A percentile compares a stretch with the other conserved stretches of the same genome.
Evolutionary conservation across 1,140 invertebrate species (phyloP).

Genomic region (Drosophila orena): DNA sequence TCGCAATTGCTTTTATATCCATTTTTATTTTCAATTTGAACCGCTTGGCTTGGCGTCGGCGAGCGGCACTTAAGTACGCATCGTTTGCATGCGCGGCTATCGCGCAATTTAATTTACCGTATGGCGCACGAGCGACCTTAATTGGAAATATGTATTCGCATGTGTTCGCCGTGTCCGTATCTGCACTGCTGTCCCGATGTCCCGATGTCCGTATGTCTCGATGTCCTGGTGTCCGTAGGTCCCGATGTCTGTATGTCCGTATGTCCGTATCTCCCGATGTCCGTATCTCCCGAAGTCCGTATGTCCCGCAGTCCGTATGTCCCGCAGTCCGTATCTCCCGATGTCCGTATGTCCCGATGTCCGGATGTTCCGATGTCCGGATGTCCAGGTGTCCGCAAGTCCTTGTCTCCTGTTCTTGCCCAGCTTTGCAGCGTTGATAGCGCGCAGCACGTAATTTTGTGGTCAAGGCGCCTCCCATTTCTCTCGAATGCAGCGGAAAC

Average conservation of each 20-base stretch:
- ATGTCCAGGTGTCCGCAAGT: neutral
- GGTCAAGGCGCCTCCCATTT: slow-evolving; percentile 52
- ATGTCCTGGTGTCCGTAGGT: too few relatives aligned
- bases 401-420: neutral
- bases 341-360: neutral
- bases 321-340: neutral
- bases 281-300: neutral
- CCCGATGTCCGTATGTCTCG: neutral
- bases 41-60: slow-evolving; percentile 25
- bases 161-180: slow-evolving; percentile 16
- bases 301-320: neutral
- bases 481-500: slow-evolving; percentile 16
- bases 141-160: slow-evolving; percentile 46
- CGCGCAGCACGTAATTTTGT: slow-evolving; percentile 73
- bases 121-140: slow-evolving; percentile 48
- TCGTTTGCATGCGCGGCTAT: slow-evolving; percentile 64
- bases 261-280: neutral
- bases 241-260: too few relatives aligned
- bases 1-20: slow-evolving; percentile 69
- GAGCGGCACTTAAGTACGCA: slow-evolving; percentile 67
- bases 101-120: slow-evolving; percentile 78
- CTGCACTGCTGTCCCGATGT: neutral
- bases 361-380: neutral
- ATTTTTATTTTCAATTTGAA: slow-evolving; percentile 65
- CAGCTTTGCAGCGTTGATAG: slow-evolving; percentile 39